Base-by-base conservation (phyloP, 2,797 vertebrate genomes). In the Enteromius thamalakanensis region DNA sequence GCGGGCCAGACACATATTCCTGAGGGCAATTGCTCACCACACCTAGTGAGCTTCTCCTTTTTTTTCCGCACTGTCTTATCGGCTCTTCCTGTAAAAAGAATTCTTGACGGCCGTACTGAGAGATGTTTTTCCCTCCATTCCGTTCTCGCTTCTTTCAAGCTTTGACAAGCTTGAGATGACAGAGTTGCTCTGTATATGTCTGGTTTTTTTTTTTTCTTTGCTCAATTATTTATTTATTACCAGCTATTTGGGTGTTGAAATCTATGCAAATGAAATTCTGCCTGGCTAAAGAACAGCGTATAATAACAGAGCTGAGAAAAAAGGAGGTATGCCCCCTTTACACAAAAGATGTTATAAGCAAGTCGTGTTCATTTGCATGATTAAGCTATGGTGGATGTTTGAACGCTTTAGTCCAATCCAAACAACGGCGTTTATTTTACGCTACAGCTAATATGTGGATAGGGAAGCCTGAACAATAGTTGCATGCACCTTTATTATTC, bases 291-390 rank as follows among this genome's bases (percentile, higher is more conserved):
- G 29, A 65, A 80, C 76, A 37, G 49, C 34, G 10, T 80, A 86
- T 80, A 88, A 84, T 82, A 55, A 81, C 80, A 72, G 34, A 5
- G 45, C 4, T 32, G 42, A 55, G 79, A 79, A 68, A 85, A 84
- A 55, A 74, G 15, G 72, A 84, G 64, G 17, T 32, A 58, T 72
- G 42, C 32, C 65, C 69, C 6, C n/a, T 62, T 83, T 68, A 47
- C 62, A 81, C 84, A 84, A 83, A 75, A 83, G 42, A 79, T 80
- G 51, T 81, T 74, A 74, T 47, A 62, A 81, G 72, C 23, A 47
- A 70, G 79, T 62, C 85, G 68, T 80, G 62, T 82, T 84, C 75
- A 87, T 89, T 87, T 88, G 85, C 86, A 87, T 87, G 85, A 84
- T 85, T 82, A 83, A 78, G 79, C 67, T 45, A 14, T 49, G 23